Evolutionary conservation across 1,140 invertebrate genomes (phyloP).

Genomic region (Rhizoglyphus robini): DNA sequence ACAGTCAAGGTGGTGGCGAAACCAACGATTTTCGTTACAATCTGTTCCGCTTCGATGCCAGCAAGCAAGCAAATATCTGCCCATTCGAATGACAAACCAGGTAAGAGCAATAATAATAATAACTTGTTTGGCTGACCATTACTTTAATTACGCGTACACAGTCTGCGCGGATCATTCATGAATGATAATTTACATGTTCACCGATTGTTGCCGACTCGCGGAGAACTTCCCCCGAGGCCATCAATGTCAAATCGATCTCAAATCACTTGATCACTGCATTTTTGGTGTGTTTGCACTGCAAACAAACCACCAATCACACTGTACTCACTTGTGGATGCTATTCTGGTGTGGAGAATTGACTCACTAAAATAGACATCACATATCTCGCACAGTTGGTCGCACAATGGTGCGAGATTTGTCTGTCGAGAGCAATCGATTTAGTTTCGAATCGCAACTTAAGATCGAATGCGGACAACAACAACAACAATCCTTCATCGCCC

Average conservation of each 20-base stretch:
- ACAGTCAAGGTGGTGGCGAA: not conserved
- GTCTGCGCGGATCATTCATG: no score
- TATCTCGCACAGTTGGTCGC: not conserved
- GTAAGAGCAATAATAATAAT: not conserved
- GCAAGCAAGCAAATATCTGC: slow-evolving; percentile 7
- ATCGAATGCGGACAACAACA: not conserved
- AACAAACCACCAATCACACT: not conserved
- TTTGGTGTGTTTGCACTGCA: not conserved
- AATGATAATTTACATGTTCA: not conserved
- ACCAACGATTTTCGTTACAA: slow-evolving; percentile 1
- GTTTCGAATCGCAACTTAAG: no score
- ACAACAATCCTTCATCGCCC: not conserved
- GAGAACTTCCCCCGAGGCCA: no score
- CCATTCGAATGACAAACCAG: not conserved
- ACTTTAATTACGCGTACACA: not conserved
- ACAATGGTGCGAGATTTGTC: not conserved
- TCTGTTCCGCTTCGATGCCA: not conserved
- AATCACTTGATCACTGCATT: no score
- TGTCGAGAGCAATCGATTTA: not conserved
- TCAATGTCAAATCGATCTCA: no score
- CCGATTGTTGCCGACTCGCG: no score
- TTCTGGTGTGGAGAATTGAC: no score
- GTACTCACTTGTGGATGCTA: not conserved
- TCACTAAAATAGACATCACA: not conserved
- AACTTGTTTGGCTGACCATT: not conserved